Base-by-base conservation (phyloP, 2,888 invertebrate genomes). In the Leptopilina syphax region DNA sequence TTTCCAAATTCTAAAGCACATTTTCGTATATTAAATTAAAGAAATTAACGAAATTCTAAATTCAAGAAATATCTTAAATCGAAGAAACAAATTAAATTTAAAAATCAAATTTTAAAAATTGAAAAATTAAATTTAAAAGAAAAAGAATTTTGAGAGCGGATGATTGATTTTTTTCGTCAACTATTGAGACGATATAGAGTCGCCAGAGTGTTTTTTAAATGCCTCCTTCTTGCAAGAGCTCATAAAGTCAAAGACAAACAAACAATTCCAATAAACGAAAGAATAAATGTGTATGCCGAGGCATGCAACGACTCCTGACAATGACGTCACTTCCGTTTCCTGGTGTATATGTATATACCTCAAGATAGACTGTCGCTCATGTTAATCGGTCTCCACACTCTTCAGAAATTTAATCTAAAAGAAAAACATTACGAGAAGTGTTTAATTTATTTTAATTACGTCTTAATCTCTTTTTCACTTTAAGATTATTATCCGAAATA, bases 281-380 rank as follows among this genome's bases (percentile, higher is more conserved):
- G 86, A 84, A 87, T 86, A 84, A 86, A 87, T 86, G 85, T 84
- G 86, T 83, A 80, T 83, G 84, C 79, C 80, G 80, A 82, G 83
- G 83, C 83, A 83, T 79, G 73, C 84, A 82, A 80, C 82, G 82
- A 82, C 80, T 84, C 84, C 84, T 80, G 84, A 78, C 76, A 79
- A 82, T 89, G 88, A 90, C 89, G 90, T 90, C 89, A 91, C 88
- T 90, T 91, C 91, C 91, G 90, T 89, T 90, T 89, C 88, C 89
- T 87, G 87, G 88, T 87, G 84, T 83, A 83, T 80, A 12, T 50
- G 50, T 50, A 50, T 50, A 83, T 80, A 82, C 81, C 79, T 80
- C 83, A 80, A 82, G 81, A 86, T 85, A 86, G 83, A 85, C 85
- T 85, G 88, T 84, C 87, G 87, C 84, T 88, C 88, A 88, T 89